Evolutionary conservation across 2,113 vertebrate species (phyloP), one percentile per base, ranked within the genome.

Genomic region (Melanotaenia duboulayi): DNA sequence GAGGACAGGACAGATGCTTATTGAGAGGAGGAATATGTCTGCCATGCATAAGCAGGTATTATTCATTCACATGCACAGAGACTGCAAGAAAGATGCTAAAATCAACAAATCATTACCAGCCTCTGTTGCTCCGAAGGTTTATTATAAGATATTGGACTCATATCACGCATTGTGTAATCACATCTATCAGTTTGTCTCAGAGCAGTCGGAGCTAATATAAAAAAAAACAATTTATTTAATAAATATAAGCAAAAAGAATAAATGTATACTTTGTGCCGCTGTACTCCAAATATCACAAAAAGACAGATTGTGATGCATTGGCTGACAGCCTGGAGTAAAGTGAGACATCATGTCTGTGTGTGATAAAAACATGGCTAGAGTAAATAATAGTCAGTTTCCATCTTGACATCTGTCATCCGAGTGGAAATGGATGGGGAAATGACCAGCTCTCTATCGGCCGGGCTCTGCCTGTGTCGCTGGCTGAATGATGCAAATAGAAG

Each of bases 401-500:
- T 92, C 87, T 84, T 94, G 92, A 94, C 92, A 93, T 92, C 91
- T 94, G 94, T 92, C 91, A 93, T 87, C 82, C 24, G 44, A 79
- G 81, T 86, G 77, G 89, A 93, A 93, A 92, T 85, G 91, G 88
- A 91, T 85, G 86, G 92, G 93, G 92, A 92, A 90, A 91, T 91
- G 92, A 91, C 91, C 92, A 73, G 76, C 91, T 89, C 87, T 90
- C 91, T 94, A 91, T 94, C 87, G 90, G 85, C 75, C 61, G 19
- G 70, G 80, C 84, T 85, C 80, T 68, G 87, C 57, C 88, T 86
- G 82, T 88, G 83, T 91, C 87, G 83, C 77, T 56, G 78, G 65
- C 83, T 91, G 93, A 92, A 91, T 89, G 90, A 94, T 94, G 93
- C 93, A 95, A 95, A 95, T 94, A 92, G 89, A 79, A 80, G 90